Conservation (phyloP, 2,888 invertebrate genomes). For the Zelleria hepariella region DNA sequence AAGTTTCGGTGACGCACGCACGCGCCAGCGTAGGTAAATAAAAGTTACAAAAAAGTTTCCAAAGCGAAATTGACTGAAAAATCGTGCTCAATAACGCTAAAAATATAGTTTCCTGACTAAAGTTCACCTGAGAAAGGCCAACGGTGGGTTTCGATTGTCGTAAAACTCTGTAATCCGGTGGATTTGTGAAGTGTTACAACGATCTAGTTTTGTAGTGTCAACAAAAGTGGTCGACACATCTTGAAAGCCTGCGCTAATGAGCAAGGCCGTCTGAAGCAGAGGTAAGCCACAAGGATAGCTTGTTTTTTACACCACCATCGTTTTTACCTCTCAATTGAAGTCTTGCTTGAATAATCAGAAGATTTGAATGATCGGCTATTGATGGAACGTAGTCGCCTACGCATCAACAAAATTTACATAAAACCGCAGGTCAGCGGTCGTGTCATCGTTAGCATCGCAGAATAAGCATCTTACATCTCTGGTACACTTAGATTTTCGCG, state of each 20-base stretch:
- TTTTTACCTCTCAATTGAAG: neutral
- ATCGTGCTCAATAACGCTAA: neutral
- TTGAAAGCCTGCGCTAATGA: neutral
- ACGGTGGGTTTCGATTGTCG: neutral
- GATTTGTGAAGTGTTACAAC: neutral
- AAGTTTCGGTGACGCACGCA: neutral
- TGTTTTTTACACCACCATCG: neutral
- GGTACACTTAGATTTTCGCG: too few species aligned
- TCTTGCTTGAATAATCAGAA: neutral
- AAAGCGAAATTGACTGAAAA: neutral
- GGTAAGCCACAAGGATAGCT: neutral
- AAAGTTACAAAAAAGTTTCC: neutral
- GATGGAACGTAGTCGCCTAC: neutral
- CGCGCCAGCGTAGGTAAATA: neutral
- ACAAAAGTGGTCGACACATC: neutral
- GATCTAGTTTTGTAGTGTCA: neutral
- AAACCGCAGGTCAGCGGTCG: neutral
- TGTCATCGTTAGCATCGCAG: neutral
- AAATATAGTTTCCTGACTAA: neutral
- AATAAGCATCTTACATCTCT: neutral
- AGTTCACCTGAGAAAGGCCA: neutral
- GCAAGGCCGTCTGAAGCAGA: neutral
- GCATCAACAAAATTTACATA: neutral
- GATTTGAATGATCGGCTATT: neutral
- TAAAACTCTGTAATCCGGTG: neutral